These are phyloP conservation scores for Mormyrops boulengeri DNA, from an alignment of 2,797 vertebrate species.

Conservation along the genomic window DNA sequence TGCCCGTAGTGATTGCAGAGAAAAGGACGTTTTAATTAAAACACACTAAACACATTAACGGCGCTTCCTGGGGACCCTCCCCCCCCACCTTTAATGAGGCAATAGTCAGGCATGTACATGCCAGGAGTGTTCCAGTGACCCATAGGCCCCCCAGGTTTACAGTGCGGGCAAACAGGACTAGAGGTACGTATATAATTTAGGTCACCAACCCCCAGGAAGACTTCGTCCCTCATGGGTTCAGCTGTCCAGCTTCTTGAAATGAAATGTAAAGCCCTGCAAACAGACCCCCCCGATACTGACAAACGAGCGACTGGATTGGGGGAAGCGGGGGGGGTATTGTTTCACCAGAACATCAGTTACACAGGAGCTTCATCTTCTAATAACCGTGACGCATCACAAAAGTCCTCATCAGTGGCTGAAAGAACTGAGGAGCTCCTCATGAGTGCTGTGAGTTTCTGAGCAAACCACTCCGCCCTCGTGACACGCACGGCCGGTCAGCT, in stretches of 20 bases:
- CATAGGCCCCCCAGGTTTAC: neutral
- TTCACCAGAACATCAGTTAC: neutral
- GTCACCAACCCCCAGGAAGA: neutral
- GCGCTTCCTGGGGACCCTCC: neutral
- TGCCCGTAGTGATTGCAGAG: neutral
- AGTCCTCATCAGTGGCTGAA: neutral
- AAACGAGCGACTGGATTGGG: neutral
- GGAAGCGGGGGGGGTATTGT: neutral
- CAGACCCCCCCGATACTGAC: neutral
- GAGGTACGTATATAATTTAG: neutral
- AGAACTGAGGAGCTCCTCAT: neutral
- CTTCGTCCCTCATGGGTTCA: neutral
- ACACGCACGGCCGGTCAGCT: neutral
- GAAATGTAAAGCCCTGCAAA: neutral
- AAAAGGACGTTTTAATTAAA: constrained; percentile 10
- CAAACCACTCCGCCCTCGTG: neutral
- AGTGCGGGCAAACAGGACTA: neutral
- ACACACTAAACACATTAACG: constrained; percentile 5
- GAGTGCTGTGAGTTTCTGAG: neutral
- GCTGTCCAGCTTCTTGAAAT: neutral
- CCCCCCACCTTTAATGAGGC: neutral
- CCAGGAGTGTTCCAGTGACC: neutral
- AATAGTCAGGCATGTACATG: neutral
- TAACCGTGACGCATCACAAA: neutral
- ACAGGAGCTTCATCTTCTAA: neutral